Base-by-base conservation (phyloP, 1,140 invertebrate genomes). In the Plodia interpunctella region DNA sequence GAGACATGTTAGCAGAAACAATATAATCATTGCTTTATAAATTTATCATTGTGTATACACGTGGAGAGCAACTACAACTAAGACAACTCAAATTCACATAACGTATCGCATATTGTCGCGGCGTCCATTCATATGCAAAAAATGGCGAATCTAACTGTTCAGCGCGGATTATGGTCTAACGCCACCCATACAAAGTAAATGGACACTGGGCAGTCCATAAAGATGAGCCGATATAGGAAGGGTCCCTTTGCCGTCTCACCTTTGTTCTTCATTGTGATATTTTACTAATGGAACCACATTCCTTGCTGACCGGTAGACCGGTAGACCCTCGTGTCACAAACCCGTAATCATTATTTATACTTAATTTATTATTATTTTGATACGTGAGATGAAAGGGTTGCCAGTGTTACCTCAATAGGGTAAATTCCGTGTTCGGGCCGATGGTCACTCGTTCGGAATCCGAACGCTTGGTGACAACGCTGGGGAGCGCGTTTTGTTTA, bases 301-400 rank as follows among this genome's bases (percentile, higher is more conserved):
- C 80, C 83, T 62, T 62, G 62, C 64, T 62, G 82, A 80, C 86
- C 86, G 74, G 83, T 87, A 83, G 71, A 73, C 74, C 76, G 65
- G 77, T 66, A 66, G 54, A 58, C 64, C 72, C 66, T 65, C 57
- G 60, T 59, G 57, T 59, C 55, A 25, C 62, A 49, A 74, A 72
- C 58, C 50, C 65, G 64, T 63, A 62, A 61, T 65, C 80, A 84
- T 82, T 83, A 85, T 85, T 85, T 88, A 84, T 81, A 78, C 63
- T 83, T 83, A 87, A 87, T 88, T 85, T 87, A 87, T 88, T 85
- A 87, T 87, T 88, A 88, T 88, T 88, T 87, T 87, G 83, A 88
- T 88, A 84, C 76, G 78, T 59, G 76, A 78, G 78, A 78, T 86
- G 80, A 87, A 87, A 85, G 85, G 83, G 81, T 82, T 72, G 55